phyloP scores from a whole-genome alignment of 2,888 invertebrate genomes.

The Pegoplata infirma region DNA sequence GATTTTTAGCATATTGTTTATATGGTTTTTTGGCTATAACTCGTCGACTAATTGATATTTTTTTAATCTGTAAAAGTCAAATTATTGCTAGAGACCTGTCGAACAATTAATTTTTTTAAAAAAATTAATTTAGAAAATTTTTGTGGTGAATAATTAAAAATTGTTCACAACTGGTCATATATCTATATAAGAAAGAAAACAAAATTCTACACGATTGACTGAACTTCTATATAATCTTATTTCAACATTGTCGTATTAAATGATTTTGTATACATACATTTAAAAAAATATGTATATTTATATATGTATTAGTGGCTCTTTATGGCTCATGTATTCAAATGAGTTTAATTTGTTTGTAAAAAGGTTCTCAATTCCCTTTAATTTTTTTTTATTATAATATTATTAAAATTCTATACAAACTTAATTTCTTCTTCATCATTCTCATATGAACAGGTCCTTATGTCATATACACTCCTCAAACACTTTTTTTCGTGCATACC shows the following conservation, averaged over 20 bases:
- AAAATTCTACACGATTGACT: no score
- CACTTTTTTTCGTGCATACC: neutral
- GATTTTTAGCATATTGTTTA: no score
- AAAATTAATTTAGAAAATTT: no score
- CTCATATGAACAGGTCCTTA: neutral
- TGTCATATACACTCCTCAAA: neutral
- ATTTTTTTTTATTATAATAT: conserved; percentile 5
- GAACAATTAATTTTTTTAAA: no score
- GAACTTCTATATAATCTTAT: conserved; percentile 27
- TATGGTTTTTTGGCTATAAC: no score
- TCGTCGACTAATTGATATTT: no score
- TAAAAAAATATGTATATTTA: neutral
- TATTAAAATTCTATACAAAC: neutral
- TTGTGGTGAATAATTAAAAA: no score
- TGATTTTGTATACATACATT: neutral
- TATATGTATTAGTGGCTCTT: neutral
- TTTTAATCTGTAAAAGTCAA: no score
- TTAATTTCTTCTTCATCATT: neutral
- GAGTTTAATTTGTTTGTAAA: conserved; percentile 41
- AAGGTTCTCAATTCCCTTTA: conserved; percentile 18
- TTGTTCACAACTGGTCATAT: no score
- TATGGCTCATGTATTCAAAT: conserved; percentile 10
- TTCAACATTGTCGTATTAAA: conserved; percentile 9
- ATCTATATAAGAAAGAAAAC: no score
- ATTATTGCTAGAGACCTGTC: no score